Conservation (phyloP, 2,888 invertebrate genomes). For the Pollenia griseotomentosa region DNA sequence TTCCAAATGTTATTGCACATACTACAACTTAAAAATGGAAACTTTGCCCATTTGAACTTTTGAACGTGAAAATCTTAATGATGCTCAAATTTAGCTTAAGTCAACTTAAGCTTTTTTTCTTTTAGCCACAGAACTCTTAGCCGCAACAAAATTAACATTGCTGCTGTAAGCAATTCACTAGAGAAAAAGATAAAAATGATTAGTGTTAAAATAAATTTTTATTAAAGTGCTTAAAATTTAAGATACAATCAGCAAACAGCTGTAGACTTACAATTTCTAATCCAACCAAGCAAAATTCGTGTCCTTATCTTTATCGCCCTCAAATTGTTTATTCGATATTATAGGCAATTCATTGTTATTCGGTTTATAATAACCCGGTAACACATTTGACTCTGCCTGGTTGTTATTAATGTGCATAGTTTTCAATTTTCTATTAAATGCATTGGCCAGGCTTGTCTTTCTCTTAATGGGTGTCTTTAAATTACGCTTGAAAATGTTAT, state of each 20-base stretch:
- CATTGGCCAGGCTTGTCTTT: slow-evolving; percentile 73
- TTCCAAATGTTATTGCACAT: no score
- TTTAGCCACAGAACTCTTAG: no score
- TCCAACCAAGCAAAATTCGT: slow-evolving; percentile 82
- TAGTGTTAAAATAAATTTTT: slow-evolving; percentile 5
- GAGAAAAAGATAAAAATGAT: neutral
- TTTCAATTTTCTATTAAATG: slow-evolving; percentile 77
- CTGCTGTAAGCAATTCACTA: neutral
- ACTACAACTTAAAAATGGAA: no score
- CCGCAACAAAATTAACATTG: no score
- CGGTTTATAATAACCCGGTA: slow-evolving; percentile 77
- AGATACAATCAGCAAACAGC: neutral
- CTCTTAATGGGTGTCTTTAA: slow-evolving; percentile 74
- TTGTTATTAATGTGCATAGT: slow-evolving; percentile 76
- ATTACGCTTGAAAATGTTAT: slow-evolving; percentile 73
- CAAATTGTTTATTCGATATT: slow-evolving; percentile 73
- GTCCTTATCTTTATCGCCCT: slow-evolving; percentile 77
- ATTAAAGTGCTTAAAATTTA: slow-evolving; percentile 40
- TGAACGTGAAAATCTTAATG: no score
- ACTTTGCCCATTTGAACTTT: no score
- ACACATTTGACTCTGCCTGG: slow-evolving; percentile 63
- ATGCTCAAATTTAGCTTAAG: no score
- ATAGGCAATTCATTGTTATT: slow-evolving; percentile 79
- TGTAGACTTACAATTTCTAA: slow-evolving; percentile 60
- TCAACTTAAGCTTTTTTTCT: no score